Base-by-base conservation (phyloP, 2,888 invertebrate species). In the Anagyrus pseudococci region DNA sequence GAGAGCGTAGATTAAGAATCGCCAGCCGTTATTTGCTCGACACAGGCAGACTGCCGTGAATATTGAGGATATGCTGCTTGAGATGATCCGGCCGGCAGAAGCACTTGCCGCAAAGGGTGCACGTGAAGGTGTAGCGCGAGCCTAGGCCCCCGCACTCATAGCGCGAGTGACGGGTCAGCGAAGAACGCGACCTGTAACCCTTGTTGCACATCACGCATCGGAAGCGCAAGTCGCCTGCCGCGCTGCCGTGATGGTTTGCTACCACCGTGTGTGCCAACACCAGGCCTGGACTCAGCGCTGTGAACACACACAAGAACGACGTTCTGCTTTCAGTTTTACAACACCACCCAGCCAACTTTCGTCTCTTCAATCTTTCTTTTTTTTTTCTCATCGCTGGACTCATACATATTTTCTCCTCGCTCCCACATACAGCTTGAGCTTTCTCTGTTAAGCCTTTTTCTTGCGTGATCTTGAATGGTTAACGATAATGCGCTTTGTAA, bases 61-160 rank as follows among this genome's bases (percentile, higher is more conserved):
- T 81, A 73, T 81, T 79, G 68, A 82, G 78, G 57, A 81, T 81
- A 70, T 82, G 82, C 70, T 82, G 82, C 71, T 82, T 82, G 57
- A 82, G 79, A 62, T 82, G 81, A 70, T 81, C 80, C 59, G 81
- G 81, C 37, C 81, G 76, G 67, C 81, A 81, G 73, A 82, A 82
- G 73, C 77, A 77, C 69, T 80, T 81, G 66, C 80, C 79, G 67
- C 81, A 81, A 22, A 81, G 74, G 33, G 79, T 79, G 68, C 81
- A 81, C 73, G 80, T 78, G 75, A 81, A 81, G 72, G 79, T 80
- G 72, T 81, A 80, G 59, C 81, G 73, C 55, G 80, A 79, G 25
- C 81, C 81, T 52, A 81, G 77, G 54, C 78, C 77, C 46, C 80
- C 79, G 71, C 81, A 81, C 68, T 81, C 81, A 73, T 80, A 81